Evolutionary conservation across 2,888 invertebrate species (phyloP), one percentile per base, ranked within the genome.

Genomic region (Drosophila seclusa): DNA sequence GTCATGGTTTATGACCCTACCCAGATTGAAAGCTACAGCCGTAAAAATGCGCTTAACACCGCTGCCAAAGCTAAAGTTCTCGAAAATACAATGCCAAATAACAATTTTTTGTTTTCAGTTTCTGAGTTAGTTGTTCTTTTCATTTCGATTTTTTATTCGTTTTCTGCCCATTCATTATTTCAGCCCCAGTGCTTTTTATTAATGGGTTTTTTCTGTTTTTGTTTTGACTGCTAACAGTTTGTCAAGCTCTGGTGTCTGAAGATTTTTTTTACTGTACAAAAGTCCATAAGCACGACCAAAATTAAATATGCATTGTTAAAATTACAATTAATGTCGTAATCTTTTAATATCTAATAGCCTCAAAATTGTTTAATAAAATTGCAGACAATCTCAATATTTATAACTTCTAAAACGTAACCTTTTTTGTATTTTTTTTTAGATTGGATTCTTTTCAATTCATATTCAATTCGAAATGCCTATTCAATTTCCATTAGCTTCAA

Each of bases 1-100:
- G 63, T 48, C 59, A 69, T 76, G 75, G 58, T 85, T 87, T 85
- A 82, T 81, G 50, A 50, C 67, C 55, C 40, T 34, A 11, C 27
- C 32, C n/a, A 8, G 32, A 59, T 57, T 55, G 57, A 49, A 29
- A 53, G 68, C 66, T 34, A 10, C 59, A 64, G 69, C 65, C 67
- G 77, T 83, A 88, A 86, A 88, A 88, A 78, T 77, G 52, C 76
- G 79, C 87, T 86, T 86, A 86, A 62, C 78, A 49, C 68, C 55
- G 24, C 21, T 36, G 40, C 42, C 68, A 50, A 50, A 68, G 66
- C 66, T 62, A 42, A 71, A 83, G 66, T 78, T 86, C 57, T 59
- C 72, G 73, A 77, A 78, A 82, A 80, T 68, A 70, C 83, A 86
- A 82, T 84, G 68, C 68, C 48, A 73, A 74, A 81, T 82, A 80